A percentile compares a stretch with the other conserved stretches of the same genome.
These are phyloP conservation scores for Sphecodes monilicornis DNA, from an alignment of 2,888 invertebrate species.

Conservation along the genomic window DNA sequence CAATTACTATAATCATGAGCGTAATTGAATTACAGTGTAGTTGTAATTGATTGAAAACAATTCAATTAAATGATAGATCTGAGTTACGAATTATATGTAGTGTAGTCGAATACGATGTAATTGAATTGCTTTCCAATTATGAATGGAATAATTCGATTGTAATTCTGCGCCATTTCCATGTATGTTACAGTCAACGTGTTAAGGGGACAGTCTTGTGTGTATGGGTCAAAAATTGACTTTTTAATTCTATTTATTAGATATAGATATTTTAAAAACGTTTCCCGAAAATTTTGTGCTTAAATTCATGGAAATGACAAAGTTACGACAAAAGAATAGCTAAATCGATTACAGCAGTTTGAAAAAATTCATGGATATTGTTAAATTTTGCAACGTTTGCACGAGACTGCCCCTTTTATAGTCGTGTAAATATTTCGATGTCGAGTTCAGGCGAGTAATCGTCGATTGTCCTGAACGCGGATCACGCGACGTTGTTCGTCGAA, in stretches of 20 bases:
- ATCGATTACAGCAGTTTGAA: too few relatives aligned
- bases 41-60: background rate
- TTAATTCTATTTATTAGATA: background rate
- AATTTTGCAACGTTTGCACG: background rate
- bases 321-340: too few relatives aligned
- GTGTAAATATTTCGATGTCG: background rate
- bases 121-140: background rate
- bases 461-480: background rate
- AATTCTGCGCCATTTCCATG: background rate
- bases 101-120: background rate
- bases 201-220: background rate
- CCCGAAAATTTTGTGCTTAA: too few relatives aligned
- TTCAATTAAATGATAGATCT: background rate
- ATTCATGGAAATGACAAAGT: too few relatives aligned
- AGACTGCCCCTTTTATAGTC: background rate
- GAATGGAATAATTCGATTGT: background rate
- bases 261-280: background rate
- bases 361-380: background rate
- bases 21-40: background rate
- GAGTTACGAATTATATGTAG: background rate
- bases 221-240: background rate
- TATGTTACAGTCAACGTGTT: background rate
- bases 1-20: background rate
- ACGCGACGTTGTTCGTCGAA: constrained; percentile 23
- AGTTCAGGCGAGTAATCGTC: background rate